Evolutionary conservation across 1,140 invertebrate genomes (phyloP).

Genomic region (Pomacea maculata): DNA sequence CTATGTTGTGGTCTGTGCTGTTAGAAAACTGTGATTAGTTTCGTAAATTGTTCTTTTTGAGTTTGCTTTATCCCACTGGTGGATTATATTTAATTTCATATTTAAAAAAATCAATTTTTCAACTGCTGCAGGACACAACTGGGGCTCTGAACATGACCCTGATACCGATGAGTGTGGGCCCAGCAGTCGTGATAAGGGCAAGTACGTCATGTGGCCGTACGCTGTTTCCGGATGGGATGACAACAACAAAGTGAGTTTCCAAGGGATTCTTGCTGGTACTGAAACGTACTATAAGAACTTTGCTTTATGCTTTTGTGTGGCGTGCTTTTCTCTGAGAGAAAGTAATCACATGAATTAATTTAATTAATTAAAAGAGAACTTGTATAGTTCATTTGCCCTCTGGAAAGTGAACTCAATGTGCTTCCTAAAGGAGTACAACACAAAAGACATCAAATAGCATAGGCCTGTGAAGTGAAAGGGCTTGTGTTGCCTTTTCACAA

Average conservation of each 20-base stretch:
- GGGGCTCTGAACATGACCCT: constrained; percentile 97
- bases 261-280: background rate
- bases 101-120: too few species aligned
- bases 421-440: background rate
- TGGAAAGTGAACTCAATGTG: background rate
- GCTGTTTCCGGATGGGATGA: constrained; percentile 96
- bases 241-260: constrained; percentile 86
- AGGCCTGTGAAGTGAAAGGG: too few species aligned
- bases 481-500: too few species aligned
- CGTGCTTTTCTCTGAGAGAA: too few species aligned
- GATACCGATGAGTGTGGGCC: constrained; percentile 94
- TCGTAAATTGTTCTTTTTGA: too few species aligned
- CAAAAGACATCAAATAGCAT: too few species aligned
- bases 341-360: background rate
- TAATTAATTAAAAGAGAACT: too few species aligned
- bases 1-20: too few species aligned
- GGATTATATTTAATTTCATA: too few species aligned
- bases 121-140: constrained; percentile 82
- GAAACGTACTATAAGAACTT: background rate
- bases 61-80: too few species aligned
- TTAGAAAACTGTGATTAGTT: too few species aligned
- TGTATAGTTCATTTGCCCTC: background rate
- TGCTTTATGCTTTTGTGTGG: too few species aligned
- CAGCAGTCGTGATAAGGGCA: constrained; percentile 87
- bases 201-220: constrained; percentile 97